Percentiles rank a stretch among this genome's conserved stretches.
Conservation (phyloP, 2,888 invertebrate species). For the Isoperla grammatica region DNA sequence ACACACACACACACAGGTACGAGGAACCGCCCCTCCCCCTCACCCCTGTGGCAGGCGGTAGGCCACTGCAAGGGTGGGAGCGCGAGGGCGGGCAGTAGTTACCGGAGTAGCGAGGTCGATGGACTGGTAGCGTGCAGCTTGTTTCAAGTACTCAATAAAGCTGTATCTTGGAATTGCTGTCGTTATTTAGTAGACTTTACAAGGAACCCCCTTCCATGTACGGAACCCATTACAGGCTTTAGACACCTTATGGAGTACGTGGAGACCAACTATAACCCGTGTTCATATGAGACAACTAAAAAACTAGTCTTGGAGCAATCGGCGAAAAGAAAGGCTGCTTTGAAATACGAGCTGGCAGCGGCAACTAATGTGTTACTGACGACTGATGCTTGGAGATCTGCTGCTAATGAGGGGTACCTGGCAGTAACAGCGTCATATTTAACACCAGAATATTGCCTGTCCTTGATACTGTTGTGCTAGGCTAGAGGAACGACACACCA, state of each 20-base stretch:
- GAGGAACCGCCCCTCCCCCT: no score
- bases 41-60: no score
- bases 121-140: no score
- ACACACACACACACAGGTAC: no score
- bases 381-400: conserved; percentile 35
- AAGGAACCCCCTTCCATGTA: no score
- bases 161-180: no score
- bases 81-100: no score
- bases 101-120: no score
- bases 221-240: no score
- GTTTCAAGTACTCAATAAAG: no score
- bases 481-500: conserved; percentile 32
- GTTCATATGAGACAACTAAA: not conserved
- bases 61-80: no score
- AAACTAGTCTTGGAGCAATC: not conserved
- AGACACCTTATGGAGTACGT: not conserved
- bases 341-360: not conserved
- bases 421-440: conserved; percentile 36
- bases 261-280: not conserved
- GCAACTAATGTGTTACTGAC: conserved; percentile 32
- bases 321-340: not conserved
- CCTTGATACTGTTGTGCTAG: conserved; percentile 31
- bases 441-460: conserved; percentile 29
- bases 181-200: no score
- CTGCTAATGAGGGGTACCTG: conserved; percentile 31